A percentile compares a stretch with the other conserved stretches of the same genome.
Conservation (phyloP, 2,888 invertebrate genomes). For the Tubiluchus corallicola region DNA sequence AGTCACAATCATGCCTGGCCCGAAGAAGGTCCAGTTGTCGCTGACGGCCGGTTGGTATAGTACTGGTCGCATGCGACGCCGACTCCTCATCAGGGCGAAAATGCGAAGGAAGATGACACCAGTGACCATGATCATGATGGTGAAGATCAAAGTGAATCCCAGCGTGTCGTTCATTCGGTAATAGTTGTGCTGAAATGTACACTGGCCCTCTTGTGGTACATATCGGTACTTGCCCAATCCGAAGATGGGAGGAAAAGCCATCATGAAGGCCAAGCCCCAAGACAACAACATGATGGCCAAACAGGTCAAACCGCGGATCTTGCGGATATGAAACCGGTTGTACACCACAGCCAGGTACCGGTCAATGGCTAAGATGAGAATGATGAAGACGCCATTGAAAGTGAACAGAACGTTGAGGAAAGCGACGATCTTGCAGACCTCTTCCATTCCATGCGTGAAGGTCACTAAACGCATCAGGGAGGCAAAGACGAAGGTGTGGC, state of each 20-base stretch:
- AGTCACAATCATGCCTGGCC: too few species aligned
- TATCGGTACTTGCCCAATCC: constrained; percentile 21
- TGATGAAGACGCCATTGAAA: constrained; percentile 19
- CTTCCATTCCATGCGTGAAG: constrained; percentile 18
- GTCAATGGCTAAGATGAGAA: constrained; percentile 21
- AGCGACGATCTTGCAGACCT: constrained; percentile 21
- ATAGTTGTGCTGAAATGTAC: constrained; percentile 20
- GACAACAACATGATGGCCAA: constrained; percentile 18
- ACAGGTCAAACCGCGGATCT: constrained; percentile 18
- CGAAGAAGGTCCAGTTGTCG: constrained; percentile 24
- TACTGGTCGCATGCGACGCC: constrained; percentile 21
- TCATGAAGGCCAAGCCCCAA: constrained; percentile 20
- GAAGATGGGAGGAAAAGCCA: constrained; percentile 23
- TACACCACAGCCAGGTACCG: too few species aligned
- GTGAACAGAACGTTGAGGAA: constrained; percentile 24
- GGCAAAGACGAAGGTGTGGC: constrained; percentile 21
- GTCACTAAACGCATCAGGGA: too few species aligned
- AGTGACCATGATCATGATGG: constrained; percentile 16
- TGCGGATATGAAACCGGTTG: constrained; percentile 20
- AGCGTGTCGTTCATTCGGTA: constrained; percentile 23
- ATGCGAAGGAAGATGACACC: constrained; percentile 20
- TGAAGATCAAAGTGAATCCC: constrained; percentile 21
- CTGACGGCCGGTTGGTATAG: constrained; percentile 21
- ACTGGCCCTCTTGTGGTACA: constrained; percentile 21
- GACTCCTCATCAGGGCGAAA: constrained; percentile 20